phyloP scores from a whole-genome alignment of 2,113 vertebrate species.

The Calypte anna region DNA sequence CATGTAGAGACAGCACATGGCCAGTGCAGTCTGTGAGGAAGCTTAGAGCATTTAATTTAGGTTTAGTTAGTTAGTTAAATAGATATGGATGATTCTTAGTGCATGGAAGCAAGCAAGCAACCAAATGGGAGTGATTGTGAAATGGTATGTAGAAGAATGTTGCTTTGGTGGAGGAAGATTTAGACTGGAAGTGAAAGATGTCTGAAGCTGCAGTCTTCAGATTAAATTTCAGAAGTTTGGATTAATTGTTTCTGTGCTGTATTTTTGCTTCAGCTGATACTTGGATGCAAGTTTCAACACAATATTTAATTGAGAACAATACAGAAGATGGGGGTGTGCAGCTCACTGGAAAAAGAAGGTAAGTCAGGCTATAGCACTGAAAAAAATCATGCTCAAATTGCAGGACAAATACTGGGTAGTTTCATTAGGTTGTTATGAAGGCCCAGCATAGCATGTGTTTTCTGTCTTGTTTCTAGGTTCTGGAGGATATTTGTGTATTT shows the following conservation, averaged over 20 bases:
- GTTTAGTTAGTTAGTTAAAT: background rate
- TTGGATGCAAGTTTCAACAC: background rate
- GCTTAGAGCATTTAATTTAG: background rate
- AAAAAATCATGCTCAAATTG: background rate
- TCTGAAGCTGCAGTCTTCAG: background rate
- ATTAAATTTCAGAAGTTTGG: background rate
- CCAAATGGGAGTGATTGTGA: background rate
- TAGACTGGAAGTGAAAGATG: background rate
- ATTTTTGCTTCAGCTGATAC: background rate
- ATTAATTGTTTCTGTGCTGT: background rate
- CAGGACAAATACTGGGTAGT: background rate
- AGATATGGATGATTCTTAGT: background rate
- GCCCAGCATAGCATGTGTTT: background rate
- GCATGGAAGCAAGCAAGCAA: background rate
- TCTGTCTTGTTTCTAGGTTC: background rate
- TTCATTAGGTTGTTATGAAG: background rate
- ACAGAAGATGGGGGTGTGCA: background rate
- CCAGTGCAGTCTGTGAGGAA: background rate
- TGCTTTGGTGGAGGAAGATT: background rate
- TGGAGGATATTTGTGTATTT: background rate
- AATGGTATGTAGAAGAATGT: background rate
- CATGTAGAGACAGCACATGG: accelerated
- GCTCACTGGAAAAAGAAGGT: background rate
- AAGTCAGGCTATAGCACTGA: background rate
- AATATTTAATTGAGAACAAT: background rate